Evolutionary conservation across 2,113 vertebrate genomes (phyloP), one percentile per base, ranked within the genome.

Genomic region (Toxostoma redivivum): DNA sequence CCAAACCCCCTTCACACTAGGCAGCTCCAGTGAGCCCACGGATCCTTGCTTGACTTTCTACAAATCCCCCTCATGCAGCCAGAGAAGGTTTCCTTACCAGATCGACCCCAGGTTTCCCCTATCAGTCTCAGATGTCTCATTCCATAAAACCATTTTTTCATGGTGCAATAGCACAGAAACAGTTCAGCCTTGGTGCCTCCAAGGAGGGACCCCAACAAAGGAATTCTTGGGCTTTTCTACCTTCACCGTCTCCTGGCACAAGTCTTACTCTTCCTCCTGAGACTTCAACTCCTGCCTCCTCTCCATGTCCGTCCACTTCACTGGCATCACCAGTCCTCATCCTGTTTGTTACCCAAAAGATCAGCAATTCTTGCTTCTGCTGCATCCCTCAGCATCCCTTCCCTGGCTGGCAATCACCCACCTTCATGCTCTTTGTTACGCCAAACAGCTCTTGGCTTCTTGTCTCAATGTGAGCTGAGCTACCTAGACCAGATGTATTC

Each of bases 241-340:
- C 21, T 14, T 44, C 33, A 28, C 18, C 45, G 22, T 28, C 33
- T 69, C 45, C 62, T 15, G 35, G 61, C 0, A 0, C 17, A 37
- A 30, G 10, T 53, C 18, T 45, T 0, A 0, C 8, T 14, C 54
- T 77, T 28, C 10, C 18, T 37, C 27, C 27, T 19, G 33, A 69
- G 45, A 51, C 27, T 69, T 60, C 15, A 51, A 33, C 45, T 33
- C 15, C 72, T 20, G 15, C 10, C 10, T 9, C 11, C 33, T 51
- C 18, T 69, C 33, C 1, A 1, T 23, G 11, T 33, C 33, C n/a
- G 33, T 44, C 33, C 28, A 22, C 6, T 44, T 27, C 28, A 27
- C 7, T 23, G 18, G 18, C 14, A 51, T 53, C 45, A 45, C 18
- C 45, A 28, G 9, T 19, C 23, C 53, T 60, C 22, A 23, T 38